Evolutionary conservation across 2,113 vertebrate species (phyloP).

Genomic region (Chamaea fasciata): DNA sequence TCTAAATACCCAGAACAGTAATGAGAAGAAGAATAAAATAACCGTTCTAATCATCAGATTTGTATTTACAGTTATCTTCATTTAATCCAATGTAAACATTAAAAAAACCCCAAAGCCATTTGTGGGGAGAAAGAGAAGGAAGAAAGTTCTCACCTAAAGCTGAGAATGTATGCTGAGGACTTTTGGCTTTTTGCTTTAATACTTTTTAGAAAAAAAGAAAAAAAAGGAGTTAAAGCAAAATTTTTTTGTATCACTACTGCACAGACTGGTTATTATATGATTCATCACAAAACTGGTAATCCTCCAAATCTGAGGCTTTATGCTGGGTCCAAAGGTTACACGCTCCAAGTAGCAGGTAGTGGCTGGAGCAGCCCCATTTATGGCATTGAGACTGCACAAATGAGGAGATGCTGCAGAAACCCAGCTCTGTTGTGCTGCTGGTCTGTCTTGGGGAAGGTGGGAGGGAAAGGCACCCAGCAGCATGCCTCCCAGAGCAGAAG

Average conservation of each 20-base stretch:
- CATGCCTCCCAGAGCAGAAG: neutral
- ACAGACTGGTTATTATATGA: neutral
- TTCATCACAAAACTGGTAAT: neutral
- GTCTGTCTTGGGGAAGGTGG: neutral
- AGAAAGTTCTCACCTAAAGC: neutral
- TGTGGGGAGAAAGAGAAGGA: neutral
- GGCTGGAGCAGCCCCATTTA: neutral
- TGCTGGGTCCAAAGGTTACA: neutral
- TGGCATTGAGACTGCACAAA: neutral
- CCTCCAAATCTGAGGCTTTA: neutral
- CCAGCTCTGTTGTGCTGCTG: neutral
- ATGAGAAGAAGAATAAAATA: neutral
- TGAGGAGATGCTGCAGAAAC: neutral
- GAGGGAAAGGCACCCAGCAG: neutral
- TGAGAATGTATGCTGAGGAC: neutral
- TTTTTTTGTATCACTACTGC: neutral
- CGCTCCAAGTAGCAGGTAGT: neutral
- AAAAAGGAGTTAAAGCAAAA: neutral
- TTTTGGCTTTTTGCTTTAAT: neutral
- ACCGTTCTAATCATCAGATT: neutral
- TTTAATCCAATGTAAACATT: neutral
- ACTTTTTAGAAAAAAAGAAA: neutral
- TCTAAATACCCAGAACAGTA: neutral
- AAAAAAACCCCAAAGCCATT: accelerated
- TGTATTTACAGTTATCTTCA: neutral